A percentile compares a stretch with the other conserved stretches of the same genome.
phyloP scores from a whole-genome alignment of 1,140 invertebrate genomes.

The Araneus ventricosus region DNA sequence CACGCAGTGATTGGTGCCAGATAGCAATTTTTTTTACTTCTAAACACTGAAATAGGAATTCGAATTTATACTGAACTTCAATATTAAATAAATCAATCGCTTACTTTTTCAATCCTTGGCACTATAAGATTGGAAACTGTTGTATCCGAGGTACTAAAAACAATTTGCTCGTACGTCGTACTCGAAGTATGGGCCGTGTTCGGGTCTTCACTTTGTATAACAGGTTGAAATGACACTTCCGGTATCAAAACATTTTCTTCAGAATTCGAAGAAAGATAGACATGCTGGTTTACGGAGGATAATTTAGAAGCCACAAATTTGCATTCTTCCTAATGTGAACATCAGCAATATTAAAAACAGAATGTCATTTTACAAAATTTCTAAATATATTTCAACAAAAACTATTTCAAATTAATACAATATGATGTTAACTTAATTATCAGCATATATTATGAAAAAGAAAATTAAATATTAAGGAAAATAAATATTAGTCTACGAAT shows the following conservation, averaged over 20 bases:
- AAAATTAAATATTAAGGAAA: no score
- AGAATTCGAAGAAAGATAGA: background rate
- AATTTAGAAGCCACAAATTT: background rate
- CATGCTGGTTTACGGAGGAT: background rate
- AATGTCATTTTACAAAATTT: no score
- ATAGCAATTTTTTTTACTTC: no score
- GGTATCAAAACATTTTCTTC: background rate
- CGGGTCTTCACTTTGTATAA: background rate
- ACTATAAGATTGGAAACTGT: background rate
- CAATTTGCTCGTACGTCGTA: background rate
- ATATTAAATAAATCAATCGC: background rate
- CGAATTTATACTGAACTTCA: no score
- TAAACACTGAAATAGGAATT: no score
- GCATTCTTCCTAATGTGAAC: background rate
- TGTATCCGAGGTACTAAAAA: background rate
- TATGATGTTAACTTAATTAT: no score
- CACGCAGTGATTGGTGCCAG: no score
- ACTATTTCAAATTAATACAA: no score
- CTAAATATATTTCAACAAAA: no score
- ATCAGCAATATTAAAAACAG: background rate
- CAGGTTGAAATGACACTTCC: background rate
- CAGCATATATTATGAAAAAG: no score
- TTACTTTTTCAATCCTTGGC: slow-evolving; percentile 8
- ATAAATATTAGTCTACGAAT: no score
- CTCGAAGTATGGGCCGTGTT: background rate